A percentile compares a stretch with the other conserved stretches of the same genome.
phyloP scores from a whole-genome alignment of 30 jellyfish, hydroid and myxozoan species.

The Turritopsis rubra region DNA sequence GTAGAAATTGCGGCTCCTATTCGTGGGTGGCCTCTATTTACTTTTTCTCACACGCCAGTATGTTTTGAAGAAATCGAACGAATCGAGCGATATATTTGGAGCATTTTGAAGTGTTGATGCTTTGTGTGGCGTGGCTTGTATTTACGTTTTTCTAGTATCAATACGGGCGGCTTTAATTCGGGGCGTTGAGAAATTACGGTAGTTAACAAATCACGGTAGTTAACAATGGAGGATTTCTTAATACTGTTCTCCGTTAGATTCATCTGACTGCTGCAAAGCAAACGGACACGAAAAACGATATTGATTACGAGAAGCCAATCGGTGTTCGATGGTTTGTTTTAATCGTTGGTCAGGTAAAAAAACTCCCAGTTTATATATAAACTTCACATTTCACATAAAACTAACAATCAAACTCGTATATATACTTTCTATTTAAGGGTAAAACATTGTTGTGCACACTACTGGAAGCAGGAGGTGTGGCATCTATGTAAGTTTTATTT shows the following conservation, averaged over 20 bases:
- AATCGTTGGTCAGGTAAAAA: slow-evolving; percentile 80
- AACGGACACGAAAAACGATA: slow-evolving; percentile 13
- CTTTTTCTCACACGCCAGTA: no score
- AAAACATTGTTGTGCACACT: slow-evolving; percentile 69
- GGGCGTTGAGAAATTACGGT: no score
- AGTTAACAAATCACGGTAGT: background rate
- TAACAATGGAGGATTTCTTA: background rate
- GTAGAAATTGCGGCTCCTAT: no score
- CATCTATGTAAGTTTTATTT: slow-evolving; percentile 67
- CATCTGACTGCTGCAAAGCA: background rate
- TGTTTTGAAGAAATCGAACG: no score
- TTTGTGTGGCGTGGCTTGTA: no score
- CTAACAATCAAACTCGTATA: background rate
- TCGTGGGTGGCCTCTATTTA: no score
- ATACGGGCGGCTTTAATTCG: no score
- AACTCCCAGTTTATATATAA: background rate
- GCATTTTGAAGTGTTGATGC: no score
- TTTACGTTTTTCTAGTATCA: no score
- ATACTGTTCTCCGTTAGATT: background rate
- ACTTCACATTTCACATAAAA: background rate
- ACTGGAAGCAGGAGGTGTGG: slow-evolving; percentile 96
- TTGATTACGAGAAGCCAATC: slow-evolving; percentile 51
- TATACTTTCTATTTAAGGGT: slow-evolving; percentile 32
- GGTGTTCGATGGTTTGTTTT: slow-evolving; percentile 76
- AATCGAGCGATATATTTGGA: no score